These are phyloP conservation scores for Drosophila longiperda DNA, from an alignment of 2,888 invertebrate genomes.

Conservation along the genomic window DNA sequence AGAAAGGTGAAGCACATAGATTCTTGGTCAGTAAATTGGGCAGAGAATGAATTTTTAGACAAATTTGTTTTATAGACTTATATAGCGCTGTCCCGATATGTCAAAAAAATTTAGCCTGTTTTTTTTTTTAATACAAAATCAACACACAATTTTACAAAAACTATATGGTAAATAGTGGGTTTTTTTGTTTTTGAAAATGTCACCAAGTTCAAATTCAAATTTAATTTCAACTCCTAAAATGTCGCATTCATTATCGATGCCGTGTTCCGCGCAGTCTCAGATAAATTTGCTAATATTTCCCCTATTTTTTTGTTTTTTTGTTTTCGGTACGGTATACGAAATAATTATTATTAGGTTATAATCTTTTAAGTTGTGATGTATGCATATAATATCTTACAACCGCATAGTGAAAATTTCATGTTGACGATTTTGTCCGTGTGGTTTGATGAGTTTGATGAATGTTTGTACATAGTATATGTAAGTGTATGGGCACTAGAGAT, in stretches of 20 bases:
- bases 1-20: slow-evolving; percentile 57
- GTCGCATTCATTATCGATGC: slow-evolving; percentile 4
- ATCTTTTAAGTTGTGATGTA: slow-evolving; percentile 41
- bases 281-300: not conserved
- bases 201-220: slow-evolving; percentile 4
- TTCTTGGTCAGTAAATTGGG: slow-evolving; percentile 68
- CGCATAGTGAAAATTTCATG: slow-evolving; percentile 36
- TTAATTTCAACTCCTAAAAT: not conserved
- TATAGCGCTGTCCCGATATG: slow-evolving; percentile 3
- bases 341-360: slow-evolving; percentile 15
- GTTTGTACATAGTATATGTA: slow-evolving; percentile 47
- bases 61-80: not conserved
- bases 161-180: not conserved
- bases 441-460: slow-evolving; percentile 45
- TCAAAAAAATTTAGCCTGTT: not conserved
- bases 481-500: slow-evolving; percentile 56
- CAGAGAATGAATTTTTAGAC: slow-evolving; percentile 12
- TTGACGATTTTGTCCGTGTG: slow-evolving; percentile 39
- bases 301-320: not conserved
- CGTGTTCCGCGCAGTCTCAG: slow-evolving; percentile 10
- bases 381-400: slow-evolving; percentile 41
- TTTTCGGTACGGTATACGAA: not conserved
- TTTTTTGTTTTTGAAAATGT: not conserved
- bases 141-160: slow-evolving; percentile 1
- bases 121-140: not conserved